A percentile compares a stretch with the other conserved stretches of the same genome.
These are phyloP conservation scores for Nymphalis polychloros DNA, from an alignment of 2,888 invertebrate species.

Conservation along the genomic window DNA sequence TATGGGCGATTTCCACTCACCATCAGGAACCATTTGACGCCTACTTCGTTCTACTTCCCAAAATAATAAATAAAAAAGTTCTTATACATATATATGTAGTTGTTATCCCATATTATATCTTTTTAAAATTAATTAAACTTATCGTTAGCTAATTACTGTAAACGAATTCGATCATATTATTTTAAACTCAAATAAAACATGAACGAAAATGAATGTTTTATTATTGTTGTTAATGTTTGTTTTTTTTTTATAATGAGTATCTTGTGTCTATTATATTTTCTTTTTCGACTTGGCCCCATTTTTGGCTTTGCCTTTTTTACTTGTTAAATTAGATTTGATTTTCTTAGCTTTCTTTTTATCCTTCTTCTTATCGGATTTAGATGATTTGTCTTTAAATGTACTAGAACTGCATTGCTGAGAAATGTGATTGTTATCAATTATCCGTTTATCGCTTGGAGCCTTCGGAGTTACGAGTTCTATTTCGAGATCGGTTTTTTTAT, in stretches of 20 bases:
- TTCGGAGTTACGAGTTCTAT: slow-evolving; percentile 75
- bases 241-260: neutral
- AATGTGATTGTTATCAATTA: slow-evolving; percentile 48
- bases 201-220: neutral
- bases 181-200: neutral
- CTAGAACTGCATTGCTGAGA: slow-evolving; percentile 58
- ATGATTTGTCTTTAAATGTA: slow-evolving; percentile 44
- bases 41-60: too few species aligned
- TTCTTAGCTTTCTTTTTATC: slow-evolving; percentile 44
- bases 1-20: too few species aligned
- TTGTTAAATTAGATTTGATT: slow-evolving; percentile 43
- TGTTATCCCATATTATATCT: too few species aligned
- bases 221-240: neutral
- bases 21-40: too few species aligned
- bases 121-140: too few species aligned
- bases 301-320: slow-evolving; percentile 43
- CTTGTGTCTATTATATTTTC: slow-evolving; percentile 30
- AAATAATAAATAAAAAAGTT: too few species aligned
- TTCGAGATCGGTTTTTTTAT: slow-evolving; percentile 75
- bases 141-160: too few species aligned
- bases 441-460: slow-evolving; percentile 45
- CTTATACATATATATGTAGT: too few species aligned
- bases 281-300: slow-evolving; percentile 39
- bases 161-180: too few species aligned
- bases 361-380: slow-evolving; percentile 37